These are phyloP conservation scores for Tetrao urogallus DNA, from an alignment of 2,113 vertebrate species.

Conservation along the genomic window DNA sequence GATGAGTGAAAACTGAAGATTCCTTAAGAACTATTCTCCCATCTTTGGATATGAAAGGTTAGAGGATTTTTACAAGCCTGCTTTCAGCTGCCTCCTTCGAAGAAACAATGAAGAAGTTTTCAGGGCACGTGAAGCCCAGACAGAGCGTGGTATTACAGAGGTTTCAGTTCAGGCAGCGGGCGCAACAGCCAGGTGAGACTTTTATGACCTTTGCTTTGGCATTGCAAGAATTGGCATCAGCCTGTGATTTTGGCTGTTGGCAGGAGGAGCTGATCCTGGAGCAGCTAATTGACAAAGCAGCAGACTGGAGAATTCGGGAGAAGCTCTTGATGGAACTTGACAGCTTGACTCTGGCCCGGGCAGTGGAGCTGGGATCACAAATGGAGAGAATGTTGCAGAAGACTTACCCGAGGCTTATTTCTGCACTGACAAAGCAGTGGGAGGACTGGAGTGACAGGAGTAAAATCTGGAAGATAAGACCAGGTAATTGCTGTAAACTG, in stretches of 20 bases:
- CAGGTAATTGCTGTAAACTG: not conserved
- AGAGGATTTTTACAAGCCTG: conserved; percentile 16
- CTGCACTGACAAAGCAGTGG: conserved; percentile 17
- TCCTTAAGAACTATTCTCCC: not conserved
- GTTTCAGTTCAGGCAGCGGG: conserved; percentile 29
- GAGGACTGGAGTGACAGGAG: not conserved
- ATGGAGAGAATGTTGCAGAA: conserved; percentile 32
- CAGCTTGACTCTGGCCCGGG: conserved; percentile 13
- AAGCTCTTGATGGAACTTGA: not conserved
- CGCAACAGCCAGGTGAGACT: conserved; percentile 42
- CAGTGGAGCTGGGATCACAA: conserved; percentile 9
- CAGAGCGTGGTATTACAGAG: not conserved
- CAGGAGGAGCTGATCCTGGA: conserved; percentile 45
- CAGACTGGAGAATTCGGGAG: not conserved
- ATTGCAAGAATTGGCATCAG: conserved; percentile 9
- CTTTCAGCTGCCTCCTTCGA: not conserved
- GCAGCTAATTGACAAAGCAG: conserved; percentile 37
- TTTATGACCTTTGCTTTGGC: not conserved
- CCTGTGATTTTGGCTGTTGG: conserved; percentile 53
- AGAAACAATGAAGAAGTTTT: conserved; percentile 38
- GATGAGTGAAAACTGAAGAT: not conserved
- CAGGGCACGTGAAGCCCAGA: not conserved
- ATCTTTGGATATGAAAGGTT: not conserved
- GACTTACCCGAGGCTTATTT: not conserved
- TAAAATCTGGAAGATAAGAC: conserved; percentile 21